phyloP scores from a whole-genome alignment of 2,888 invertebrate genomes.

The Drosophila tanythrix region DNA sequence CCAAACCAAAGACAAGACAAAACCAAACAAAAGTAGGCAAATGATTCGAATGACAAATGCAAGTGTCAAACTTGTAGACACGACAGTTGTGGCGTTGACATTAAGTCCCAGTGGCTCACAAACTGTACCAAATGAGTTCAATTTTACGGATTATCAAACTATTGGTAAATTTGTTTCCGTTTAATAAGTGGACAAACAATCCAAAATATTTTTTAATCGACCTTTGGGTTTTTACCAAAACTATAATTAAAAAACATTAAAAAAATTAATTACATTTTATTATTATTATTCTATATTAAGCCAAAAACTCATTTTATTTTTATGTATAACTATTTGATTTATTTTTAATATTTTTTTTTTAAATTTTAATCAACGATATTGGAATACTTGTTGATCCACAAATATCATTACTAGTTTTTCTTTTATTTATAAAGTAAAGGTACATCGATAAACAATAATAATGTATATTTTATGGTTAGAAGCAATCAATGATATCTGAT shows the following conservation, averaged over 20 bases:
- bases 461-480: background rate
- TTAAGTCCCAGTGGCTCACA: slow-evolving; percentile 58
- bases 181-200: background rate
- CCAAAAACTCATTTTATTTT: background rate
- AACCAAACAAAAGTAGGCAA: slow-evolving; percentile 51
- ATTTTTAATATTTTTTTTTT: background rate
- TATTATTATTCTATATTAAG: background rate
- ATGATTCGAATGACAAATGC: slow-evolving; percentile 70
- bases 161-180: slow-evolving; percentile 14
- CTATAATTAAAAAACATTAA: background rate
- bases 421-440: background rate
- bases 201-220: background rate
- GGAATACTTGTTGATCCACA: background rate
- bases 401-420: background rate
- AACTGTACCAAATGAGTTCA: slow-evolving; percentile 28
- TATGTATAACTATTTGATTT: background rate
- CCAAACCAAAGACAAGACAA: slow-evolving; percentile 42
- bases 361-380: background rate
- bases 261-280: background rate
- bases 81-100: slow-evolving; percentile 53
- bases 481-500: background rate
- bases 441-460: background rate
- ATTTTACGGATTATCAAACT: slow-evolving; percentile 18
- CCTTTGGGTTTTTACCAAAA: background rate
- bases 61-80: slow-evolving; percentile 67